Percentiles rank a stretch among this genome's conserved stretches.
Conservation (phyloP, 2,888 invertebrate species). For the Nemoura dubitans region DNA sequence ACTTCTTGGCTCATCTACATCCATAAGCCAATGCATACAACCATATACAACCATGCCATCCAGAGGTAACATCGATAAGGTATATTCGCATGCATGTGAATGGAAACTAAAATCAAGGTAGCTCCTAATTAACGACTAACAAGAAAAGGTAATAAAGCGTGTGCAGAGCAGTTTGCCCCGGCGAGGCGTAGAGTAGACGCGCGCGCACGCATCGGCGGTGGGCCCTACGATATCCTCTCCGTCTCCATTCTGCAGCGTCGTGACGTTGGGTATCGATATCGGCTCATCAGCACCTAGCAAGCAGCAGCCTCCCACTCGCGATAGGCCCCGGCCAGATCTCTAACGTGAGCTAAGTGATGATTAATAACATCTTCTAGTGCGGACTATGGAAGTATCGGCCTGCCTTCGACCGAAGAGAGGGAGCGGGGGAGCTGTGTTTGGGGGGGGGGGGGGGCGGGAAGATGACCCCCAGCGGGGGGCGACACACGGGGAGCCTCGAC, state of each 20-base stretch:
- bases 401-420: background rate
- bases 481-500: background rate
- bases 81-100: background rate
- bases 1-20: background rate
- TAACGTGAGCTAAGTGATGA: background rate
- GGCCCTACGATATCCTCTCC: background rate
- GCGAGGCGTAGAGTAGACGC: background rate
- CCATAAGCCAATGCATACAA: background rate
- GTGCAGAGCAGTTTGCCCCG: background rate
- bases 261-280: background rate
- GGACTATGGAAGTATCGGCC: too few species aligned
- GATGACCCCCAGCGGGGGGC: background rate
- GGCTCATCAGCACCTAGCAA: background rate
- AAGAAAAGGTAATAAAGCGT: background rate
- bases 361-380: background rate
- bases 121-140: background rate
- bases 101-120: background rate
- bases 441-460: background rate
- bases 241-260: background rate
- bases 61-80: background rate
- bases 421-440: too few species aligned
- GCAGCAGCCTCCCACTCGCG: background rate
- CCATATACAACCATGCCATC: too few species aligned
- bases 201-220: background rate
- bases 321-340: background rate